phyloP scores from a whole-genome alignment of 2,797 vertebrate species.

The Gallirallus australis region DNA sequence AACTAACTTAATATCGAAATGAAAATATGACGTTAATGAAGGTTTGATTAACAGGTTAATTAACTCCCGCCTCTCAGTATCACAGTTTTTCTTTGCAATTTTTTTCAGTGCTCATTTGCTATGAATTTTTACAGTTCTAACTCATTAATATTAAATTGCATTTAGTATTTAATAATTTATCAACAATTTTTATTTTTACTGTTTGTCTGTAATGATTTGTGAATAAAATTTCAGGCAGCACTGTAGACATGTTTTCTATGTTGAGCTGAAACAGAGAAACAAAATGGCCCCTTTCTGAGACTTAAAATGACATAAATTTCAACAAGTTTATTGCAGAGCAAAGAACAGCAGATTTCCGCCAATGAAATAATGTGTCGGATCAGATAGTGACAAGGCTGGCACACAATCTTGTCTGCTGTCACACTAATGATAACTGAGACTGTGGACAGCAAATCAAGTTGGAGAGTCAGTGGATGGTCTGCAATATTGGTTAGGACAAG shows the following conservation, averaged over 20 bases:
- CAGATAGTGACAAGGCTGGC: background rate
- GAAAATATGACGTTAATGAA: background rate
- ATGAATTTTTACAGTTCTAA: background rate
- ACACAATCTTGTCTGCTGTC: background rate
- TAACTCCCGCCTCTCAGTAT: background rate
- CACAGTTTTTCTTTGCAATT: background rate
- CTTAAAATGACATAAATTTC: background rate
- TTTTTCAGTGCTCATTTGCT: background rate
- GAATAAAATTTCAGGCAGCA: background rate
- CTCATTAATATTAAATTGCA: background rate
- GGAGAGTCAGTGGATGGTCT: background rate
- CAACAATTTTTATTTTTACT: background rate
- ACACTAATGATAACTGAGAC: background rate
- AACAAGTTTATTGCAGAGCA: background rate
- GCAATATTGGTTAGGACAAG: background rate
- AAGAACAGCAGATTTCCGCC: background rate
- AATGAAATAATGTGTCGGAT: background rate
- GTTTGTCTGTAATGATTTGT: background rate
- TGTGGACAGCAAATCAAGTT: background rate
- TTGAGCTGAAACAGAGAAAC: background rate
- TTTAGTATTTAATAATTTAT: background rate
- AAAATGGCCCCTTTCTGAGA: background rate
- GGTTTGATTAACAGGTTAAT: background rate
- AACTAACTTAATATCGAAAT: background rate
- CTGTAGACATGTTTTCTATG: background rate